Percentiles rank a stretch among this genome's conserved stretches.
Evolutionary conservation across 2,888 invertebrate species (phyloP).

Genomic region (Sinohyriopsis cumingii): DNA sequence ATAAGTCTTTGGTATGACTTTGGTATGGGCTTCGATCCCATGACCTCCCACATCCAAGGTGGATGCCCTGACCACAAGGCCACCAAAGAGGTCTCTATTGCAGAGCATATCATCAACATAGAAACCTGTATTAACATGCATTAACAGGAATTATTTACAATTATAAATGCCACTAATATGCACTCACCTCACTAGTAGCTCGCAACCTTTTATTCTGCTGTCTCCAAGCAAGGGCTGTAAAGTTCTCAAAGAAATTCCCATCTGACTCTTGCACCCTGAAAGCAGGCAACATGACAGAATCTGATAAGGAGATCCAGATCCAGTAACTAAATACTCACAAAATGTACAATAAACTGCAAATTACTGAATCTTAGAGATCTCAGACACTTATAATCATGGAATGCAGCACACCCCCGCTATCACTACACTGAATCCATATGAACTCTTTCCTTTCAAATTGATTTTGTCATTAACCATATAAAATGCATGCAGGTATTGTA

Average conservation of each 20-base stretch:
- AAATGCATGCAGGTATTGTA: too few species aligned
- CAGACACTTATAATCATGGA: too few species aligned
- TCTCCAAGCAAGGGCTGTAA: slow-evolving; percentile 92
- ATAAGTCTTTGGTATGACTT: too few species aligned
- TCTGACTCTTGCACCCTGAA: slow-evolving; percentile 94
- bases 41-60: neutral
- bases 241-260: slow-evolving; percentile 94
- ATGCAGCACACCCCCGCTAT: too few species aligned
- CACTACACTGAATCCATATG: too few species aligned
- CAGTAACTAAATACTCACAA: too few species aligned
- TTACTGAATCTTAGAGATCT: too few species aligned
- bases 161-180: neutral
- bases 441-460: too few species aligned
- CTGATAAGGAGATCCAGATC: too few species aligned
- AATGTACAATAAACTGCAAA: too few species aligned
- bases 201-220: slow-evolving; percentile 90
- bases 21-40: too few species aligned
- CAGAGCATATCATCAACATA: slow-evolving; percentile 1
- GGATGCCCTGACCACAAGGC: neutral
- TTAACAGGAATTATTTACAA: neutral
- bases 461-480: too few species aligned
- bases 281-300: slow-evolving; percentile 16
- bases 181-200: slow-evolving; percentile 82
- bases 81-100: neutral
- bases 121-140: neutral